Percentiles rank a stretch among this genome's conserved stretches.
phyloP scores from a whole-genome alignment of 92 coral and sea anemone species.

The Porites divaricata region DNA sequence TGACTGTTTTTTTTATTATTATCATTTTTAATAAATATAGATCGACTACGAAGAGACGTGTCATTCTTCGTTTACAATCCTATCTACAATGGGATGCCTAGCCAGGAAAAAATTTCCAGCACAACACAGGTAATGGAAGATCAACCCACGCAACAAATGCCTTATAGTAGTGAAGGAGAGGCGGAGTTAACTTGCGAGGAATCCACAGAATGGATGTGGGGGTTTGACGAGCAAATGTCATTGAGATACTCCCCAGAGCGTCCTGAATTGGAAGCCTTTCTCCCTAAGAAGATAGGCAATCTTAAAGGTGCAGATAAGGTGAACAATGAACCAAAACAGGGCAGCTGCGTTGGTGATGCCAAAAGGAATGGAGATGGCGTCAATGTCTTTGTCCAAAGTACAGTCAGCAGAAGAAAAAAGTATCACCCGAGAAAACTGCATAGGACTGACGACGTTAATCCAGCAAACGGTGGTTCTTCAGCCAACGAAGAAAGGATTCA shows the following conservation, averaged over 20 bases:
- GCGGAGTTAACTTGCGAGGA: constrained; percentile 12
- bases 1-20: too few species aligned
- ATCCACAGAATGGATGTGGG: constrained; percentile 10
- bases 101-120: neutral
- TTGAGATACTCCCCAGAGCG: neutral
- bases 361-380: neutral
- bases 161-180: neutral
- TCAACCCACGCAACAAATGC: neutral
- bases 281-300: neutral
- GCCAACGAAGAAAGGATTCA: neutral
- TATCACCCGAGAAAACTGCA: constrained; percentile 34
- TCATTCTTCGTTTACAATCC: neutral
- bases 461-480: neutral
- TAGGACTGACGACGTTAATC: neutral
- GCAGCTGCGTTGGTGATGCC: too few species aligned
- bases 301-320: neutral
- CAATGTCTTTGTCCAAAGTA: neutral
- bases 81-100: neutral
- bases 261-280: neutral
- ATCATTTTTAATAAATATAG: neutral
- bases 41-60: constrained; percentile 24
- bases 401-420: constrained; percentile 25
- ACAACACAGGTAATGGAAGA: neutral
- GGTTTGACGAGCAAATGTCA: constrained; percentile 12
- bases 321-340: neutral